A percentile compares a stretch with the other conserved stretches of the same genome.
Conservation (phyloP, 1,140 invertebrate genomes). For the Pararge aegeria region DNA sequence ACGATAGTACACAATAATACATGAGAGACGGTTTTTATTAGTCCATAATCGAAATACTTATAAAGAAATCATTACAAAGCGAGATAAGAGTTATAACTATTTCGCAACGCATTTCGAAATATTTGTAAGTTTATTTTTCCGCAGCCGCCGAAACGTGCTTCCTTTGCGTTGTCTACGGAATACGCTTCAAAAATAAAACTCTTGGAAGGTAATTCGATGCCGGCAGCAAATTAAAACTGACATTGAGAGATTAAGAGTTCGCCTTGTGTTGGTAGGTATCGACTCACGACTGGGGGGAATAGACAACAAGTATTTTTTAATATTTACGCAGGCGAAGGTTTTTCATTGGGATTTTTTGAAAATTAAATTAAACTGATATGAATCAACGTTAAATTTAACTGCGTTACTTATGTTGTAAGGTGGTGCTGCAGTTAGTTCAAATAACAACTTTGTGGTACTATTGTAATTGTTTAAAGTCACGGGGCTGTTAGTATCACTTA, state of each 20-base stretch:
- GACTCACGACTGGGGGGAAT: constrained; percentile 38
- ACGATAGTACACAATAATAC: too few species aligned
- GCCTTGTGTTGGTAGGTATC: constrained; percentile 49
- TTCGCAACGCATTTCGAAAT: neutral
- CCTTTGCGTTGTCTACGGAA: constrained; percentile 51
- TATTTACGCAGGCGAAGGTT: constrained; percentile 37
- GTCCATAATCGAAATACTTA: too few species aligned
- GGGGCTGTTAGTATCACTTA: too few species aligned
- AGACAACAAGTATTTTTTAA: constrained; percentile 52
- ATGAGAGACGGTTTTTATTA: too few species aligned
- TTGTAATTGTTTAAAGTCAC: too few species aligned
- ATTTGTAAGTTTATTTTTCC: constrained; percentile 23
- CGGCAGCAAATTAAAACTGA: constrained; percentile 72
- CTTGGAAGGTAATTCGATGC: constrained; percentile 70
- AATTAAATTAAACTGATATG: too few species aligned
- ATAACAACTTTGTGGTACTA: too few species aligned
- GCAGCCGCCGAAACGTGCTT: constrained; percentile 62
- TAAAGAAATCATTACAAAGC: too few species aligned
- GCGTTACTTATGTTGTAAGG: too few species aligned
- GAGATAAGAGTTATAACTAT: neutral
- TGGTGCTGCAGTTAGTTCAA: too few species aligned
- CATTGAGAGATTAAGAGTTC: constrained; percentile 74
- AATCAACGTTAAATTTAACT: too few species aligned
- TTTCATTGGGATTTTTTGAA: neutral
- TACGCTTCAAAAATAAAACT: constrained; percentile 68